A percentile compares a stretch with the other conserved stretches of the same genome.
Conservation (phyloP, 2,888 invertebrate species). For the Mythimna ferrago region DNA sequence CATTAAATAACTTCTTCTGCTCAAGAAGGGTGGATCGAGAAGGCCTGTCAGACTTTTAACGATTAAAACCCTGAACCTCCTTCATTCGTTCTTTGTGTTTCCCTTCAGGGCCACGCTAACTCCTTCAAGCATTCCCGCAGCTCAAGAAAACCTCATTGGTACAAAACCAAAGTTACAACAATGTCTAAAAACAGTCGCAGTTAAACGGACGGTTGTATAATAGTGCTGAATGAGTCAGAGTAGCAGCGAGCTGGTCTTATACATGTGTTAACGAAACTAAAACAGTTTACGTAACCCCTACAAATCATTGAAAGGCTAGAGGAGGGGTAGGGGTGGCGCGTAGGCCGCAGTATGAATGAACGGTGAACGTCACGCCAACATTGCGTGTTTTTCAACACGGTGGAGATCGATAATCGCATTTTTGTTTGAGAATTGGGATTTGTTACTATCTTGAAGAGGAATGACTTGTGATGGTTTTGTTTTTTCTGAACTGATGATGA, state of each 20-base stretch:
- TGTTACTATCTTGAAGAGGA: background rate
- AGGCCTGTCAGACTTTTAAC: too few species aligned
- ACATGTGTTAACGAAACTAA: slow-evolving; percentile 57
- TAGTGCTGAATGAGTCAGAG: slow-evolving; percentile 50
- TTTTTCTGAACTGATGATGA: too few species aligned
- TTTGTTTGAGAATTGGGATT: background rate
- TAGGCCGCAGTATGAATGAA: slow-evolving; percentile 76
- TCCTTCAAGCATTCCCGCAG: too few species aligned
- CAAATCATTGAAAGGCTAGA: slow-evolving; percentile 60
- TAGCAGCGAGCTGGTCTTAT: slow-evolving; percentile 29
- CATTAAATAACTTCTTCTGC: too few species aligned
- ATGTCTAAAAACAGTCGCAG: slow-evolving; percentile 11
- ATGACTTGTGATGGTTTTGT: background rate
- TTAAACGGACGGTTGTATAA: slow-evolving; percentile 14
- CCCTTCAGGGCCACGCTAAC: too few species aligned
- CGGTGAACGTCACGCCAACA: slow-evolving; percentile 62
- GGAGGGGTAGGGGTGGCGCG: slow-evolving; percentile 57
- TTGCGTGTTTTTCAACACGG: slow-evolving; percentile 54
- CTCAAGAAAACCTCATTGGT: too few species aligned
- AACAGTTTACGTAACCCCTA: slow-evolving; percentile 60
- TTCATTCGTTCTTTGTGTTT: too few species aligned
- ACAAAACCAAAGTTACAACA: background rate
- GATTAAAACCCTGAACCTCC: too few species aligned
- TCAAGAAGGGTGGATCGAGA: too few species aligned
- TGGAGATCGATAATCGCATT: slow-evolving; percentile 55